Base-by-base conservation (phyloP, 2,797 vertebrate species). In the Chromis chromis region DNA sequence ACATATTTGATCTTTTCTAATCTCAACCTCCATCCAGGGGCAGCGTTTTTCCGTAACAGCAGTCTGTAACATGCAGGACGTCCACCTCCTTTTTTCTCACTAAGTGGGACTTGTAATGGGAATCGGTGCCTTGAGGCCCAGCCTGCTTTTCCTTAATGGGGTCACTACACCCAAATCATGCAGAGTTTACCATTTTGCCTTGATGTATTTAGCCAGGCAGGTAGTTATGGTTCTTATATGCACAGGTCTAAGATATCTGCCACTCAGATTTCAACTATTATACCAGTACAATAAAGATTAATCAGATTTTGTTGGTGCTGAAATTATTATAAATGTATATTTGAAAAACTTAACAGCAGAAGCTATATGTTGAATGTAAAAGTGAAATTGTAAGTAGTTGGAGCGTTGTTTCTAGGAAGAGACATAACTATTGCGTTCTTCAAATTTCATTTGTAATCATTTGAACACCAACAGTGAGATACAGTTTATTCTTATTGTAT, bases 51-150 rank as follows among this genome's bases (percentile, higher is more conserved):
- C 50, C 74, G 25, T 49, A 58, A 54, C 73, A 65, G 60, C 53
- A 17, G 13, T 78, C 68, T 70, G 46, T 62, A 69, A 81, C 55
- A 70, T 53, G 53, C 70, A 72, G 64, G 75, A 77, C 21, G 3
- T 48, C 54, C 67, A 53, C 36, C 69, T 71, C 28, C 65, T 52
- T 54, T 54, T 46, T 65, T 66, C 54, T 49, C 66, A 75, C 73
- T 50, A 46, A 81, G 72, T 81, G 78, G 75, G 78, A 81, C 83
- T 87, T 83, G 69, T 74, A 71, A 82, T 86, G 46, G 76, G 77
- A 86, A 64, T 70, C 40, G 73, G 81, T 86, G 78, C 79, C 79
- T 81, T 84, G 79, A 72, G 74, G 70, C 80, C 81, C 88, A 83
- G 80, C 70, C 86, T 85, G 77, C 44, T 81, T 83, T 74, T 70